phyloP scores from a whole-genome alignment of 1,140 invertebrate species.

The Megalonaias nervosa region DNA sequence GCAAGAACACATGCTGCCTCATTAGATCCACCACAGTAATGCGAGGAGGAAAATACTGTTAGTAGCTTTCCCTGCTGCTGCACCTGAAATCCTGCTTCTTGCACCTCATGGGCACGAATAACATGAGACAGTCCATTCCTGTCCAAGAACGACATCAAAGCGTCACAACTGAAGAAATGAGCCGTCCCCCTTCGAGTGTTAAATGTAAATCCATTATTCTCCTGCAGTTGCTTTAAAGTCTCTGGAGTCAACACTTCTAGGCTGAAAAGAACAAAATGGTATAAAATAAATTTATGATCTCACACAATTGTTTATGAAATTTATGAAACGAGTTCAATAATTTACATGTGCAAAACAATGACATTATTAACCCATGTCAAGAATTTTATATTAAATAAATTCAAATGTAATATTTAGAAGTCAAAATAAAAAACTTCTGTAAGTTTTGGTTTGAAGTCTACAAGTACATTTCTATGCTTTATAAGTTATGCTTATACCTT shows the following conservation, averaged over 20 bases:
- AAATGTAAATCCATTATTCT: slow-evolving; percentile 79
- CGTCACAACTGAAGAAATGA: slow-evolving; percentile 80
- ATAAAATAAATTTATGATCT: background rate
- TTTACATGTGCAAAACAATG: too few species aligned
- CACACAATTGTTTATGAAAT: too few species aligned
- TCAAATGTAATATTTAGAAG: too few species aligned
- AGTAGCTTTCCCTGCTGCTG: slow-evolving; percentile 78
- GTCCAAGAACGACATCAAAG: slow-evolving; percentile 79
- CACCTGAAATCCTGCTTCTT: slow-evolving; percentile 79
- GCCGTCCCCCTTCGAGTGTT: slow-evolving; percentile 81
- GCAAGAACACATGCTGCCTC: slow-evolving; percentile 80
- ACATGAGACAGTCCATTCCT: slow-evolving; percentile 79
- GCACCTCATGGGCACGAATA: slow-evolving; percentile 82
- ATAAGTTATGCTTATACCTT: too few species aligned
- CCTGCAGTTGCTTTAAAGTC: slow-evolving; percentile 73
- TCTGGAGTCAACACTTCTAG: slow-evolving; percentile 71
- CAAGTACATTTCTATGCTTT: too few species aligned
- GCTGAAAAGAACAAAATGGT: slow-evolving; percentile 43
- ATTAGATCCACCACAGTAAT: slow-evolving; percentile 79
- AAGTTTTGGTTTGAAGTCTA: too few species aligned
- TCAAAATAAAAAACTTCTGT: too few species aligned
- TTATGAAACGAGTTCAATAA: too few species aligned
- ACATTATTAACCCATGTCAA: too few species aligned
- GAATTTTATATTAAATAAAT: too few species aligned
- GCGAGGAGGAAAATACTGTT: slow-evolving; percentile 81